Base-by-base conservation (phyloP, 2,888 invertebrate species). In the Pollenia amentaria region DNA sequence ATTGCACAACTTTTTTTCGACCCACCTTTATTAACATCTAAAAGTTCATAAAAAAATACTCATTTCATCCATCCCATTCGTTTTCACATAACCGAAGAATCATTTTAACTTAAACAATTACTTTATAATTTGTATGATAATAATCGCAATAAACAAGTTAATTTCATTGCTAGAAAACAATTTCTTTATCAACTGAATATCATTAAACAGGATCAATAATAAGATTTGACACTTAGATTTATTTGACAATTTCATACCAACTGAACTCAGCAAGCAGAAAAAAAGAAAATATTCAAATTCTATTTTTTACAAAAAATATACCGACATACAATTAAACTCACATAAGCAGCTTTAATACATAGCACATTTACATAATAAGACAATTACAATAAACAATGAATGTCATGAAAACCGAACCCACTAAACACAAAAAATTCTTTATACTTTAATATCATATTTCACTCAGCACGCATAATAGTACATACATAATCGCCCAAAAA, bases 331-430 rank as follows among this genome's bases (percentile, higher is more conserved):
- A 64, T 1, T 21, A 18, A 40, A 18, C 14, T 18, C 14, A 44
- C 38, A 46, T 14, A 70, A 18, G 18, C 48, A 40, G 18, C 48
- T 18, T 78, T 40, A 16, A 69, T 60, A 51, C 12, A 16, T 40
- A 60, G 11, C 62, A 2, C 42, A 85, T 85, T 85, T 77, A 78
- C 81, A 82, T 82, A 85, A 85, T 82, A 78, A 51, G 69, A 85
- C 81, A 82, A 85, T 85, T 82, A 82, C 81, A 81, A 82, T 85
- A 85, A 85, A 85, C 67, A 82, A 72, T 72, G 70, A 55, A 80
- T 72, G 70, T 85, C 70, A 82, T 82, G 78, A 78, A 82, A 85
- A 75, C 51, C 77, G 46, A 82, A 73, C 67, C 46, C 67, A 81
- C 76, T 73, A 73, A 72, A 73, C 57, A 73, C 85, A 72, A 81